Conservation (phyloP, 2,113 vertebrate genomes). For the Colinus virginianus region DNA sequence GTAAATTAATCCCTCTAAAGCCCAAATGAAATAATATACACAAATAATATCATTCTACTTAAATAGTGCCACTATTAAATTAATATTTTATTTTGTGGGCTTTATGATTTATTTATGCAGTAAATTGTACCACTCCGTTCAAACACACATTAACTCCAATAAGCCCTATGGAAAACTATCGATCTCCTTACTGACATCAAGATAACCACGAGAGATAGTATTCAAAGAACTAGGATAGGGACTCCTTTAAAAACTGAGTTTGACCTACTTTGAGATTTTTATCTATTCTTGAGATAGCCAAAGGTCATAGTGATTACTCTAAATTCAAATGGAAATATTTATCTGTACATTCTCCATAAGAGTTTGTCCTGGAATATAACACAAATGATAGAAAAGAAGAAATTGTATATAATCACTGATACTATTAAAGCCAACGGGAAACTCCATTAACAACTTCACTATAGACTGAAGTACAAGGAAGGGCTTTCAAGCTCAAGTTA, state of each 20-base stretch:
- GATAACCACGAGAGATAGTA: not conserved
- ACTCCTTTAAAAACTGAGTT: fast-evolving
- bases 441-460: not conserved
- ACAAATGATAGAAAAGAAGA: too few species aligned
- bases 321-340: not conserved
- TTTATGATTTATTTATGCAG: not conserved
- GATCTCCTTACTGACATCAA: not conserved
- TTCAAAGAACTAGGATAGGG: fast-evolving
- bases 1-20: not conserved
- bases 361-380: not conserved
- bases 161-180: not conserved
- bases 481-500: fast-evolving
- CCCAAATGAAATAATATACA: not conserved
- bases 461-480: not conserved
- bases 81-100: not conserved
- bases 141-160: fast-evolving
- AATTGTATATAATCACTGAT: not conserved
- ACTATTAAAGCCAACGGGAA: not conserved
- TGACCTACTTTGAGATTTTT: not conserved
- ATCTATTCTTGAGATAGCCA: not conserved
- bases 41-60: not conserved
- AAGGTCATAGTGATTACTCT: not conserved
- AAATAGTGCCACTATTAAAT: not conserved
- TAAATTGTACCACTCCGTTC: too few species aligned
- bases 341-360: not conserved